Evolutionary conservation across 2,113 vertebrate species (phyloP).

Genomic region (Rhinichthys klamathensis): DNA sequence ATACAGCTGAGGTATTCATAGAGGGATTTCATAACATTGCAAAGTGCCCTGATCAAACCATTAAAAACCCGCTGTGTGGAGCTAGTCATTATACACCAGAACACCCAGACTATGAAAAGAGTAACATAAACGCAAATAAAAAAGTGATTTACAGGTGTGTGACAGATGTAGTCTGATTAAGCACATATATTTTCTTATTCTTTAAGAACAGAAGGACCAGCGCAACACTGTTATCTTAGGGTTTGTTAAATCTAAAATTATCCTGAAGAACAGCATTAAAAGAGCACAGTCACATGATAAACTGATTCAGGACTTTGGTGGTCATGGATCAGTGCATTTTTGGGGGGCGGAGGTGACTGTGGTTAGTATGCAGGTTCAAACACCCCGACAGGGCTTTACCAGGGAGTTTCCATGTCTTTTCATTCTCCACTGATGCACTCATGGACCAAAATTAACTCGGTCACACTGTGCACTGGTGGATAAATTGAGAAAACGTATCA

Average conservation of each 20-base stretch:
- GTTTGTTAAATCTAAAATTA: neutral
- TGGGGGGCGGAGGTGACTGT: neutral
- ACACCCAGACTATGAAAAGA: slow-evolving; percentile 1
- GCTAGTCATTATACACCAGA: slow-evolving; percentile 38
- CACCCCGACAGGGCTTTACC: slow-evolving; percentile 6
- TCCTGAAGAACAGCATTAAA: neutral
- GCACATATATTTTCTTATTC: neutral
- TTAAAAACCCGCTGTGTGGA: neutral
- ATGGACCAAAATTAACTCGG: neutral
- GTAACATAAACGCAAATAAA: slow-evolving; percentile 14
- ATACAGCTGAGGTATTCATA: slow-evolving; percentile 23
- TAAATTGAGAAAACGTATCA: neutral
- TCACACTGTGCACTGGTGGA: neutral
- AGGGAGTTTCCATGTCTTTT: slow-evolving; percentile 30
- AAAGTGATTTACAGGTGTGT: slow-evolving; percentile 1
- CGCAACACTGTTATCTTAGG: neutral
- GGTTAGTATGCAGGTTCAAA: slow-evolving; percentile 37
- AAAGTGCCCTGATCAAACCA: slow-evolving; percentile 31
- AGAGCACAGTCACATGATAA: neutral
- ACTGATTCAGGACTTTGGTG: slow-evolving; percentile 15
- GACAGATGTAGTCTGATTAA: neutral
- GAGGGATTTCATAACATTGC: slow-evolving; percentile 22
- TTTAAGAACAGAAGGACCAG: neutral
- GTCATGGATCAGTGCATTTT: slow-evolving; percentile 7
- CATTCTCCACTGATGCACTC: neutral